Conservation (phyloP, 2,113 vertebrate species). For the Balaeniceps rex region DNA sequence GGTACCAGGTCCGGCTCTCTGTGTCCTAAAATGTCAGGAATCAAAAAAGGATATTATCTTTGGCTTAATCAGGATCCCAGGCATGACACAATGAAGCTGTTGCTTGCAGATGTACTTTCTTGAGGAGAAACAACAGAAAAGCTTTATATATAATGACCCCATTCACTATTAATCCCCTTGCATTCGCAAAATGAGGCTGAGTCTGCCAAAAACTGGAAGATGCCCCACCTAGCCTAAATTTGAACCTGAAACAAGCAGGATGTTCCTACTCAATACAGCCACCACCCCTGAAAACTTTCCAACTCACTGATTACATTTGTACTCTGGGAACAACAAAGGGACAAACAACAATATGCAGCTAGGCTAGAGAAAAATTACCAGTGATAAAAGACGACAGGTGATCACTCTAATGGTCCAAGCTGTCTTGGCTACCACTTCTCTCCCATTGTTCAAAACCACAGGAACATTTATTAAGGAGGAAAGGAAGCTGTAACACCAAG, state of each 20-base stretch:
- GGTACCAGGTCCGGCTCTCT: neutral
- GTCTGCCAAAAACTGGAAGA: neutral
- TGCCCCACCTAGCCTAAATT: neutral
- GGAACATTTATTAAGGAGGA: neutral
- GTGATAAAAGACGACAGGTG: conserved; percentile 22
- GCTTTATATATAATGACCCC: neutral
- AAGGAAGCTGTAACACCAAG: neutral
- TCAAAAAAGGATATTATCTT: neutral
- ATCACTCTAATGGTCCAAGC: neutral
- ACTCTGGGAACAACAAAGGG: neutral
- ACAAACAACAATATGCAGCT: neutral
- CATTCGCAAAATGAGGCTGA: neutral
- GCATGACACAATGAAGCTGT: neutral
- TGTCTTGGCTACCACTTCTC: neutral
- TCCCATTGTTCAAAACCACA: neutral
- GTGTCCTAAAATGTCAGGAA: neutral
- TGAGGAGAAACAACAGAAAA: neutral
- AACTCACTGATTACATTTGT: neutral
- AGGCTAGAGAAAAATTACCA: conserved; percentile 21
- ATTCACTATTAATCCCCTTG: neutral
- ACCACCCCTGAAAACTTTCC: neutral
- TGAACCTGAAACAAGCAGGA: neutral
- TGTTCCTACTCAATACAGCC: neutral
- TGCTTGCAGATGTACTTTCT: neutral
- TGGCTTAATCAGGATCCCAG: neutral